phyloP scores from a whole-genome alignment of 2,797 vertebrate genomes.

The Vireo griseus region DNA sequence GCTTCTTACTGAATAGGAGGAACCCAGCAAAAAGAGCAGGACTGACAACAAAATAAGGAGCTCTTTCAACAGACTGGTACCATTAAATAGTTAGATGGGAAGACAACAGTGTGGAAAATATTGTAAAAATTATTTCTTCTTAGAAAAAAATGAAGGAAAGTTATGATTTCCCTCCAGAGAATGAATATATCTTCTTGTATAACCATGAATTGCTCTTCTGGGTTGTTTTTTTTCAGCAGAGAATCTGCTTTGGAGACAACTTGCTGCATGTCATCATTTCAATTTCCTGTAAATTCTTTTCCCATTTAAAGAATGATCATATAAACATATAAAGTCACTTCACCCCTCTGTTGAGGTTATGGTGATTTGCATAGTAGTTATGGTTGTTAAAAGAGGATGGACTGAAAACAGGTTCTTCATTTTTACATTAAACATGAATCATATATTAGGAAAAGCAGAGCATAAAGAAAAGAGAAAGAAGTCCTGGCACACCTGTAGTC shows the following conservation, averaged over 20 bases:
- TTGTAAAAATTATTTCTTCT: not conserved
- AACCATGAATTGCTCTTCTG: not conserved
- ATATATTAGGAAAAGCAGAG: not conserved
- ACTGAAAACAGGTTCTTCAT: not conserved
- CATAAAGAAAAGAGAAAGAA: not conserved
- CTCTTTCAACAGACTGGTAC: not conserved
- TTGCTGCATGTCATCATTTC: not conserved
- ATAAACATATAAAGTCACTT: not conserved
- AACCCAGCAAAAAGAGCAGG: not conserved
- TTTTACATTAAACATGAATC: not conserved
- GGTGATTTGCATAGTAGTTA: not conserved
- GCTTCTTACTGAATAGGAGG: not conserved
- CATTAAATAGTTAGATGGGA: not conserved
- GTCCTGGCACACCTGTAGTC: not conserved
- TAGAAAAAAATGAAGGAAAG: not conserved
- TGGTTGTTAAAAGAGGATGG: not conserved
- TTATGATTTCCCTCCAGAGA: not conserved
- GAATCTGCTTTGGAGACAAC: not conserved
- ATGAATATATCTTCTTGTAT: not conserved
- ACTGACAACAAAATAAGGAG: not conserved
- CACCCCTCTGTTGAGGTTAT: not conserved
- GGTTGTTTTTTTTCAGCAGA: not conserved
- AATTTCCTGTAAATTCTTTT: not conserved
- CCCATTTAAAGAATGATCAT: not conserved
- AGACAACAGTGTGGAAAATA: not conserved